Base-by-base conservation (phyloP, 1,140 invertebrate genomes). In the Ceratoteleas bidentatus region DNA sequence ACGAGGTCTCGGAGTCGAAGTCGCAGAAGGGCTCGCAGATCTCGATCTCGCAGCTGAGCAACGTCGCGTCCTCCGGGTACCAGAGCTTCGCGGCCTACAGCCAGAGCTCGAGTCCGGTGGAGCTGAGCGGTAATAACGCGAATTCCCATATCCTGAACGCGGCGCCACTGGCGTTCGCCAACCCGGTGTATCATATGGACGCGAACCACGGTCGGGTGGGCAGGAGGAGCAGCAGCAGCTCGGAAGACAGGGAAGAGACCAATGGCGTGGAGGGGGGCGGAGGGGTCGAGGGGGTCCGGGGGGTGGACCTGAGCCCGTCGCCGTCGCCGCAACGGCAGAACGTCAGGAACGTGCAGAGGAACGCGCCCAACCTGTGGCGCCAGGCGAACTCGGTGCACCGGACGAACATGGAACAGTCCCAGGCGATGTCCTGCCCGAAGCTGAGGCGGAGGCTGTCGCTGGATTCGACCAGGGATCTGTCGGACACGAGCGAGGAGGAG, bases 61-160 rank as follows among this genome's bases (percentile, higher is more conserved):
- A 96, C 72, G 95, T 96, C 61, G 96, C 96, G 1, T 97, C 96
- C 16, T 97, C 96, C 0, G 96, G 96, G 1, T 98, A 98, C 87
- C 97, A 98, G 90, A 97, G 96, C 84, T 96, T 97, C 85, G 96
- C 96, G 4, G 96, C 96, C 6, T 97, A 97, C 88, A 97, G 96
- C 85, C 96, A 97, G 88, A 97, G 96, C 69, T 97, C 95, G 83
- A 97, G 96, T 87, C 96, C 96, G n/a, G 95, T 97, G 3, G 96
- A 97, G 86, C 92, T 95, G 8, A 92, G 86, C 74, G 88, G 85
- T 61, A 92, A 90, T 70, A 91, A 91, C 58, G 92, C 93, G 36
- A 91, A 91, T 80, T 88, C 92, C 54, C 91, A 91, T 80, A 93
- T 93, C 73, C 86, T 93, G 11, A 93, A 84, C 40, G 80, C 92